Conservation (phyloP, 2,113 vertebrate genomes). For the Ctenodactylus gundi region DNA sequence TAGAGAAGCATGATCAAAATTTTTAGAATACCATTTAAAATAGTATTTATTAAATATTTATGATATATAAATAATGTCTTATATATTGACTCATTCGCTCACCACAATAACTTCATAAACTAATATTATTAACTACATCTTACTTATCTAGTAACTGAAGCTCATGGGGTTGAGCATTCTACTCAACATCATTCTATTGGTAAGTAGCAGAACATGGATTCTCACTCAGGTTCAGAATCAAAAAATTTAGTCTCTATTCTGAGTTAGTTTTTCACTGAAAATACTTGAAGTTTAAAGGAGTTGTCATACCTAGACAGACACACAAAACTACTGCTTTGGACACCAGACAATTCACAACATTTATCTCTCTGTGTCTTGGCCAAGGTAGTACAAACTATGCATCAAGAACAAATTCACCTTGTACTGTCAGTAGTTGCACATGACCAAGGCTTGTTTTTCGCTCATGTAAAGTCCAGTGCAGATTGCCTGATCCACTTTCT, state of each 20-base stretch:
- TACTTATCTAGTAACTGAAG: background rate
- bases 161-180: background rate
- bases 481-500: background rate
- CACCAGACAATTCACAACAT: background rate
- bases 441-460: background rate
- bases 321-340: background rate
- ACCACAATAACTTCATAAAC: background rate
- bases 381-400: background rate
- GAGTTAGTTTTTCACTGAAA: background rate
- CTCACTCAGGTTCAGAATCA: background rate
- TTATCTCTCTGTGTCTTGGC: constrained; percentile 8
- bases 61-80: background rate
- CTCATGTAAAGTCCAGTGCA: background rate
- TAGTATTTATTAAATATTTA: background rate
- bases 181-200: background rate
- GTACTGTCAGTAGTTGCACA: background rate
- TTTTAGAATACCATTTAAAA: background rate
- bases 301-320: background rate
- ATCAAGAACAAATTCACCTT: background rate
- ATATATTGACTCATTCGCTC: background rate
- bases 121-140: background rate
- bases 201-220: background rate
- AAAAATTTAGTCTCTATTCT: background rate
- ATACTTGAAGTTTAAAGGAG: constrained; percentile 9
- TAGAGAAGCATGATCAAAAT: background rate